Percentiles rank a stretch among this genome's conserved stretches.
phyloP scores from a whole-genome alignment of 2,797 vertebrate genomes.

The Tachyglossus aculeatus region DNA sequence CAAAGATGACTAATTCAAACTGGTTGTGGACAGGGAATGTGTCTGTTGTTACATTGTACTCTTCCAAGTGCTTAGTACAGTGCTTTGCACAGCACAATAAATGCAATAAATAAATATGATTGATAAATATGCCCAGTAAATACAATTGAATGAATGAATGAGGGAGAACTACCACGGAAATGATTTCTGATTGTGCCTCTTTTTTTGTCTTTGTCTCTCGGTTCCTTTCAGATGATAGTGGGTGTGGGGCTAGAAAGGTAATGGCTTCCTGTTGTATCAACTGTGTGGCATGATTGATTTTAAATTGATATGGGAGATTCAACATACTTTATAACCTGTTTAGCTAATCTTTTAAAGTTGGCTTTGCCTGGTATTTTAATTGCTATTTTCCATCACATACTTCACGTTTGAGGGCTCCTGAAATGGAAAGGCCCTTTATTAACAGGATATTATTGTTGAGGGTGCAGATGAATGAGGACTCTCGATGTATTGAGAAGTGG shows the following conservation, averaged over 20 bases:
- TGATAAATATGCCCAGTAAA: too few species aligned
- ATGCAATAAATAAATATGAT: too few species aligned
- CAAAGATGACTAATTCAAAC: too few species aligned
- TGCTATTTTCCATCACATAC: constrained; percentile 19
- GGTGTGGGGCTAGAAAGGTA: background rate
- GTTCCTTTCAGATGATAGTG: background rate
- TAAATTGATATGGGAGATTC: constrained; percentile 1
- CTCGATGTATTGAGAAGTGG: background rate
- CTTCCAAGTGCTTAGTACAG: too few species aligned
- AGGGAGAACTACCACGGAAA: background rate
- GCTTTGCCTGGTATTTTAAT: constrained; percentile 39
- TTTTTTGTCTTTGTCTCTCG: background rate
- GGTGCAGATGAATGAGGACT: constrained; percentile 20
- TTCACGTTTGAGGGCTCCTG: constrained; percentile 27
- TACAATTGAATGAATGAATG: background rate
- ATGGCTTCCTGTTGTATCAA: background rate
- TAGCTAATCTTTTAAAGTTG: background rate
- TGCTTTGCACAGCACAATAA: too few species aligned
- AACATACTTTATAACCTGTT: background rate
- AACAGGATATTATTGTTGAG: constrained; percentile 29
- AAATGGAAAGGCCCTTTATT: constrained; percentile 21
- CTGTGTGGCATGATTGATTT: background rate
- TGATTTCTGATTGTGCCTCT: background rate
- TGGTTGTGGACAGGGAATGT: too few species aligned
- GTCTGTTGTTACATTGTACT: too few species aligned